Base-by-base conservation (phyloP, 92 coral and sea anemone genomes). In the Micromussa lordhowensis region DNA sequence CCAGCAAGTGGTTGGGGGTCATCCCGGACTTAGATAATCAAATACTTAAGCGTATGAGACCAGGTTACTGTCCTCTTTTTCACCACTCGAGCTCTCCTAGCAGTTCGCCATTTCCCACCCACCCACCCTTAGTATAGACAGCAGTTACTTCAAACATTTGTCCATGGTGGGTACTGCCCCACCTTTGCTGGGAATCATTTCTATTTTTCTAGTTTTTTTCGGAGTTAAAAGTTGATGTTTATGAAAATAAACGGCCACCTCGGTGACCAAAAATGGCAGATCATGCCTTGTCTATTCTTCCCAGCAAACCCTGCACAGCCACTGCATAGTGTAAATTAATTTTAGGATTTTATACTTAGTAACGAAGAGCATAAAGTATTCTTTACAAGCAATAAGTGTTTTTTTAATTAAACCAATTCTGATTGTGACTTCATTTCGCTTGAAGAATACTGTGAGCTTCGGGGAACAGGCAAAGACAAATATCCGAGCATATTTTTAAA, bases 141-240 rank as follows among this genome's bases (percentile, higher is more conserved):
- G 38, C 3, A 5, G 38, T 2, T 2, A 36, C 4, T 36, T 36
- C 38, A 36, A 36, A 36, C 4, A 5, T 36, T 36, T 36, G 83
- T 51, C 71, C 32, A 29, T 79, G 71, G 83, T 71, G 70, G 83
- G 83, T 79, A 79, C 83, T 79, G 15, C 83, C 83, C 71, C 83
- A 79, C 83, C 83, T 79, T 79, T 79, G 83, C 83, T 79, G 83
- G 51, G 83, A 57, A 78, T 78, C 19, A 77, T 77, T 77, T 77
- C 18, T 28, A 78, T 78, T 54, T 64, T 78, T 78, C n/a, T 13
- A 29, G 35, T 24, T 44, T 78, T 78, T 78, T 54, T 54, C 44
- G 44, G 40, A 78, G 68, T 53, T 1, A 32, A 36, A 30, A 75
- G 16, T 35, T 75, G 1, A 36, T 75, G 38, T 53, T 40, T 35